A percentile compares a stretch with the other conserved stretches of the same genome.
These are phyloP conservation scores for Erythrolamprus reginae DNA, from an alignment of 2,113 vertebrate species.

Conservation along the genomic window DNA sequence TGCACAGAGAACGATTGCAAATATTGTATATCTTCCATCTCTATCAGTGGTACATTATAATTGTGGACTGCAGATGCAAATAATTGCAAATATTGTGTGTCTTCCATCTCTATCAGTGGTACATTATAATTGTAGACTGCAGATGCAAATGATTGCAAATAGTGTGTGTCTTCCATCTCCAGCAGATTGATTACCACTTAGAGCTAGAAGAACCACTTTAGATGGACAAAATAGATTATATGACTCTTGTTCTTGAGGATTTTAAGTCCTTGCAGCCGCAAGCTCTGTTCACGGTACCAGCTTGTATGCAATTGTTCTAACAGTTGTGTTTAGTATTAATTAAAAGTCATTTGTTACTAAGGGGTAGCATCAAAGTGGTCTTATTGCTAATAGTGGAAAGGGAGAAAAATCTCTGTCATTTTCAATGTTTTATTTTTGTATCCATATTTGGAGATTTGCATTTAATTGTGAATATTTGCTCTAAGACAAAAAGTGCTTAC, in stretches of 20 bases:
- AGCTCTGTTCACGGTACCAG: not conserved
- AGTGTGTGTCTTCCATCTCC: not conserved
- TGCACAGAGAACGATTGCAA: not conserved
- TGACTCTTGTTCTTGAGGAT: not conserved
- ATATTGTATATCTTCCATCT: not conserved
- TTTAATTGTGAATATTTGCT: not conserved
- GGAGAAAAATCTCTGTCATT: not conserved
- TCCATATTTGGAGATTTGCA: not conserved
- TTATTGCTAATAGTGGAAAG: not conserved
- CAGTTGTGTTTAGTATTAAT: not conserved
- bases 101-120: not conserved
- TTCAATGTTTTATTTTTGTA: not conserved
- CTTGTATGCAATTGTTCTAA: not conserved
- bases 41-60: not conserved
- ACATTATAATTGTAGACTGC: not conserved
- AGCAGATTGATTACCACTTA: not conserved
- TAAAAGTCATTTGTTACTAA: not conserved
- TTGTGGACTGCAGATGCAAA: not conserved
- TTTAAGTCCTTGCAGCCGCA: not conserved
- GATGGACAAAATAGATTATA: not conserved
- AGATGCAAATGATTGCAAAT: not conserved
- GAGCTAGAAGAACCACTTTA: not conserved
- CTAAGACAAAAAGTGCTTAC: not conserved
- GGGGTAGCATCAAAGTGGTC: not conserved
- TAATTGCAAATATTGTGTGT: not conserved